Percentiles rank a stretch among this genome's conserved stretches.
phyloP scores from a whole-genome alignment of 1,140 invertebrate genomes.

The Bombus pyrosoma region DNA sequence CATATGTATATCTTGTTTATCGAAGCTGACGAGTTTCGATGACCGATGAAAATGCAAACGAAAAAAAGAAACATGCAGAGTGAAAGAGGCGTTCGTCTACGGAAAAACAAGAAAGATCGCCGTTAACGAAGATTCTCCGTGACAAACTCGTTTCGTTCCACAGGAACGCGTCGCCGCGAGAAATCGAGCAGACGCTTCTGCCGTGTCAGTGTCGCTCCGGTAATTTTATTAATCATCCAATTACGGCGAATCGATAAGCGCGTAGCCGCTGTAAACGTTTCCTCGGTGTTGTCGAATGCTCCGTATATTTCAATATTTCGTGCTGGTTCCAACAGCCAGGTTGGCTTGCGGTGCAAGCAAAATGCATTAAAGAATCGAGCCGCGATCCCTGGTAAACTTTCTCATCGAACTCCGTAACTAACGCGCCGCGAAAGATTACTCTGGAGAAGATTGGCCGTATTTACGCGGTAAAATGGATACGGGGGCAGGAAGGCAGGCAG shows the following conservation, averaged over 20 bases:
- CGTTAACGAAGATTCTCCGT: slow-evolving; percentile 3
- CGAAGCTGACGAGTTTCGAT: slow-evolving; percentile 5
- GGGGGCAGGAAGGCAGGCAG: neutral
- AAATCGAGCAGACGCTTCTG: neutral
- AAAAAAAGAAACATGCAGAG: neutral
- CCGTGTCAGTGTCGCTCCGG: neutral
- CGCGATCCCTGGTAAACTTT: slow-evolving; percentile 21
- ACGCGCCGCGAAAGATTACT: slow-evolving; percentile 44
- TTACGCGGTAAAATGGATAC: slow-evolving; percentile 50
- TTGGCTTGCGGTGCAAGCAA: slow-evolving; percentile 13
- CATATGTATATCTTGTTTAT: neutral
- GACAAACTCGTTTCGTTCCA: neutral
- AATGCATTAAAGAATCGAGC: slow-evolving; percentile 49
- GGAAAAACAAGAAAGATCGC: neutral
- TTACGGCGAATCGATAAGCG: slow-evolving; percentile 31
- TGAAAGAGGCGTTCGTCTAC: neutral
- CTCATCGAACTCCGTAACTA: slow-evolving; percentile 53
- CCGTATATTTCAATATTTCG: slow-evolving; percentile 48
- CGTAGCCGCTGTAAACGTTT: neutral
- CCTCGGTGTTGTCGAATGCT: neutral
- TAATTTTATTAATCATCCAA: slow-evolving; percentile 48
- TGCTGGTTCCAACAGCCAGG: neutral
- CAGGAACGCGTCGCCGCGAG: neutral
- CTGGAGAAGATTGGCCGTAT: slow-evolving; percentile 32
- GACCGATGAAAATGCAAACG: slow-evolving; percentile 9